phyloP scores from a whole-genome alignment of 1,140 invertebrate genomes.

The Drosophila busckii region DNA sequence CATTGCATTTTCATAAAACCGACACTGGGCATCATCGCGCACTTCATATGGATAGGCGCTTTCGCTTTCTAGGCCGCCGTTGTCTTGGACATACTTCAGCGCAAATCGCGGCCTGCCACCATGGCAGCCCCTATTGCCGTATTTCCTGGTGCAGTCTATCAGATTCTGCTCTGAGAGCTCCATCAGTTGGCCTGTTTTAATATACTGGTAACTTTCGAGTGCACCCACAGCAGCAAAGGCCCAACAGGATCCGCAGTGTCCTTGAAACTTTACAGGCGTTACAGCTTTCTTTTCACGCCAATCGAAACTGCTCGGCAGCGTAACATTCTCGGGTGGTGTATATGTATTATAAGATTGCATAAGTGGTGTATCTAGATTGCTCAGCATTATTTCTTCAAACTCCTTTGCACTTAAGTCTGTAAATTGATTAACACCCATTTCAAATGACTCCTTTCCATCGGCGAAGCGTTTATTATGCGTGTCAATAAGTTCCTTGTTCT shows the following conservation, averaged over 20 bases:
- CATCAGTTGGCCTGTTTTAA: constrained; percentile 83
- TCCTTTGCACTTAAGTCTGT: constrained; percentile 90
- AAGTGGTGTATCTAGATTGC: too few relatives aligned
- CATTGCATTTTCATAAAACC: too few relatives aligned
- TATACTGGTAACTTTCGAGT: constrained; percentile 86
- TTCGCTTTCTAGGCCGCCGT: too few relatives aligned
- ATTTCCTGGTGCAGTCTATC: constrained; percentile 89
- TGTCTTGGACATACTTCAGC: constrained; percentile 91
- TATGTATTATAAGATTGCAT: too few relatives aligned
- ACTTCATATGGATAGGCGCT: too few relatives aligned
- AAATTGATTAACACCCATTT: constrained; percentile 87
- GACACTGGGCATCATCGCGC: too few relatives aligned
- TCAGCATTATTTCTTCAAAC: constrained; percentile 79
- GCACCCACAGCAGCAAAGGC: constrained; percentile 93
- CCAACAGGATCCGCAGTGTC: constrained; percentile 93
- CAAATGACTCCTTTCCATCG: constrained; percentile 82
- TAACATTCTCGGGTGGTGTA: background rate
- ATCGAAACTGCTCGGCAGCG: background rate
- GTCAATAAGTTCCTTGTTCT: constrained; percentile 89
- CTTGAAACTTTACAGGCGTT: constrained; percentile 95
- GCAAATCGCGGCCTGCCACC: constrained; percentile 88
- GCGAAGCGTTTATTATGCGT: constrained; percentile 87
- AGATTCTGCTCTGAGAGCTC: constrained; percentile 94
- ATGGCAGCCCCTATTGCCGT: constrained; percentile 91
- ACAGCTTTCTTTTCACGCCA: constrained; percentile 86